Percentiles rank a stretch among this genome's conserved stretches.
Conservation (phyloP, 37 sponge, comb jelly and placozoan species). For the Trichoplax adhaerens region DNA sequence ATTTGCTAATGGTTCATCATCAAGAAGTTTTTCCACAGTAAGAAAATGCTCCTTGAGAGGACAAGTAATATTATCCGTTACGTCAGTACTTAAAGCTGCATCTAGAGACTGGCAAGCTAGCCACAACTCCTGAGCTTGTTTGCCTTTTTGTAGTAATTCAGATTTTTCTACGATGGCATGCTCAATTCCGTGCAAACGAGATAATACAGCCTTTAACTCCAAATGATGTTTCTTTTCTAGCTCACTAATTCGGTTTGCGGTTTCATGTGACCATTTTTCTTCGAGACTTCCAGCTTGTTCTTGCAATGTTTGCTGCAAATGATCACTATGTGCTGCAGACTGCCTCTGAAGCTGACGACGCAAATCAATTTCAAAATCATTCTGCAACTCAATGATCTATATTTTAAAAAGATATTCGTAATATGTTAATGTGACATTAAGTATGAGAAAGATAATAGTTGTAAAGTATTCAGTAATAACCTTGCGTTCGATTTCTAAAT, state of each 20-base stretch:
- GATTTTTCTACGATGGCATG: conserved; percentile 31
- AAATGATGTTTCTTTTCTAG: no score
- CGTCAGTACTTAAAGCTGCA: conserved; percentile 16
- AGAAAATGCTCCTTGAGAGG: conserved; percentile 15
- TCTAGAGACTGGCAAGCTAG: conserved; percentile 43
- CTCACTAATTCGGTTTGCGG: conserved; percentile 33
- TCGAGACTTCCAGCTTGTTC: conserved; percentile 6
- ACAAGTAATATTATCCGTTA: conserved; percentile 8
- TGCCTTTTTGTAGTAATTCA: conserved; percentile 6
- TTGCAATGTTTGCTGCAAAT: conserved; percentile 16
- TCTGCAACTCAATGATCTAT: no score
- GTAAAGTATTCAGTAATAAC: no score
- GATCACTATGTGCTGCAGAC: conserved; percentile 16
- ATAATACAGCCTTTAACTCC: no score
- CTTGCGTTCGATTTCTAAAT: no score
- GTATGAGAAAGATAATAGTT: no score
- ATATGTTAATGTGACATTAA: no score
- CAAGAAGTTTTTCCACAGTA: conserved; percentile 23
- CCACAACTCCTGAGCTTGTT: conserved; percentile 24
- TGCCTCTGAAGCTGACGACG: conserved; percentile 23
- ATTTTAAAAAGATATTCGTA: no score
- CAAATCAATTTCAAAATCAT: no score
- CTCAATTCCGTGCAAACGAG: no score
- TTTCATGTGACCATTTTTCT: not conserved
- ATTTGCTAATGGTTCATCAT: conserved; percentile 26